Base-by-base conservation (phyloP, 2,888 invertebrate genomes). In the Cremastinae sp. region DNA sequence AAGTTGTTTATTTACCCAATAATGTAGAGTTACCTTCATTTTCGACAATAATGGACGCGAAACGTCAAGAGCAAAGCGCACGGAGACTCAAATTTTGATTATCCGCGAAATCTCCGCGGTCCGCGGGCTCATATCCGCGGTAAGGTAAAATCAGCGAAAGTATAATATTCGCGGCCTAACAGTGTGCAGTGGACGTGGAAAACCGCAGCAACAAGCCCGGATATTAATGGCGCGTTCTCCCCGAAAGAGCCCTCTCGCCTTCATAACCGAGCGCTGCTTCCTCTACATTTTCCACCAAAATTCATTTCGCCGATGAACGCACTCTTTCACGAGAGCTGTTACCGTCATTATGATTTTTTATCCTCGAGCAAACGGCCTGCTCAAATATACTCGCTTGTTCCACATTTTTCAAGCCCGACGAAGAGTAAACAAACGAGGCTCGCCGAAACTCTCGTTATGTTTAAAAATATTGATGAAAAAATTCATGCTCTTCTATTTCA, bases 101-200 rank as follows among this genome's bases (percentile, higher is more conserved):
- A 1, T 47, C 14, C 16, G 4, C 8, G 14, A 16, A 5, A 47
- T 47, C 28, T 28, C 2, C 5, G 28, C 28, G 28, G 2, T 28
- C 28, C 2, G 28, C 28, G 28, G 5, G 5, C 2, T 28, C 28
- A 53, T 66, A 68, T 66, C 37, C 28, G 47, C 45, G 37, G 49
- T 12, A 43, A 39, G 37, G 51, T 64, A 64, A 73, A 69, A 73
- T 73, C 55, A 58, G 41, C 45, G 47, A 64, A 47, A 65, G 72
- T 68, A 68, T 69, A 70, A 73, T 69, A 41, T 73, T 73, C 73
- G 41, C 39, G 47, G 53, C 53, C 69, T 64, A 69, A 76, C 73
- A 73, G 68, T 61, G 47, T 69, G 73, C 64, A 22, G 41, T 43
- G 53, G 69, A 72, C 75, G 58, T 62, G 53, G 18, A 59, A 55